A percentile compares a stretch with the other conserved stretches of the same genome.
Evolutionary conservation across 2,113 vertebrate genomes (phyloP).

Genomic region (Ictalurus furcatus): DNA sequence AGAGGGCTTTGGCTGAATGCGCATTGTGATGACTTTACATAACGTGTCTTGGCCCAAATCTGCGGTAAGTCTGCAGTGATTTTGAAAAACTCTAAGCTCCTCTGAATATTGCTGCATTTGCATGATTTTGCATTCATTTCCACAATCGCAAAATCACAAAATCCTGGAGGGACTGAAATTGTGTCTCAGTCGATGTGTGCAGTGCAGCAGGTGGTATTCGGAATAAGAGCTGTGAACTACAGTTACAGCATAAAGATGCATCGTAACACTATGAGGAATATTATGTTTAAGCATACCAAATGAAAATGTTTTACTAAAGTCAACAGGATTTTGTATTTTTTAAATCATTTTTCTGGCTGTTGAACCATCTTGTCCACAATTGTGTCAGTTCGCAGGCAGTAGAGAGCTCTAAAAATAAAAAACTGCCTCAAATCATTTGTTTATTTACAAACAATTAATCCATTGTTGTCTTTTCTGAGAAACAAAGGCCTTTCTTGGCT

Average conservation of each 20-base stretch:
- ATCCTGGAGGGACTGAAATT: too few relatives aligned
- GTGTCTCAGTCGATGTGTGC: neutral
- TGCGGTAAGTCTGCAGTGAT: too few relatives aligned
- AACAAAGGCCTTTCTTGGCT: conserved; percentile 22
- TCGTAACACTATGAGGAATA: neutral
- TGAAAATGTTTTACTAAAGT: neutral
- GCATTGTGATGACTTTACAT: too few relatives aligned
- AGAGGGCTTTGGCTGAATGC: too few relatives aligned
- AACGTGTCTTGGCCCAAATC: too few relatives aligned
- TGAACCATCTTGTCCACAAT: neutral
- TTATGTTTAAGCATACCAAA: neutral
- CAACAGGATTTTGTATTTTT: neutral
- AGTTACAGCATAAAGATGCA: neutral
- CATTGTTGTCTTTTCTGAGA: neutral
- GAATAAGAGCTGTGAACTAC: neutral
- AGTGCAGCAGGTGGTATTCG: neutral
- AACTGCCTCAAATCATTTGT: neutral
- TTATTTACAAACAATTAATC: neutral
- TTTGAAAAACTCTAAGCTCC: too few relatives aligned
- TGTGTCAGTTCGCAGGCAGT: neutral
- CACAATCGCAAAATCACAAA: too few relatives aligned
- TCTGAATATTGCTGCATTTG: too few relatives aligned
- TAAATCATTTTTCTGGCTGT: neutral
- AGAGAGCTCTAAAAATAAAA: neutral
- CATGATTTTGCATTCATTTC: too few relatives aligned